phyloP scores from a whole-genome alignment of 1,140 invertebrate species.

The Drosophila lowei region DNA sequence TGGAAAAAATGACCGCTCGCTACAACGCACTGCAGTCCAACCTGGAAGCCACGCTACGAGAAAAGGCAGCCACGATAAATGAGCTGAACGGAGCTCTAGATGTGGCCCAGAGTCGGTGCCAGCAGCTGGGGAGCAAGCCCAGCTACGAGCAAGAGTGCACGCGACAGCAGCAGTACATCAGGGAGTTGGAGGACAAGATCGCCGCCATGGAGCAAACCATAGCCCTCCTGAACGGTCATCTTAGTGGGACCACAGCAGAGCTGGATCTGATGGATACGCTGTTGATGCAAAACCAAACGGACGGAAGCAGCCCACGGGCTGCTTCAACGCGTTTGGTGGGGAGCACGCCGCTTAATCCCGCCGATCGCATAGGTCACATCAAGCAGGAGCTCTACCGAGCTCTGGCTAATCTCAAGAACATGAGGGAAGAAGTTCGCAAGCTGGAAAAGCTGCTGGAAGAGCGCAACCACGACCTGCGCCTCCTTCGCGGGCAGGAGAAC shows the following conservation, averaged over 20 bases:
- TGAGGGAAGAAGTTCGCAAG: constrained; percentile 72
- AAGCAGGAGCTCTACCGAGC: constrained; percentile 74
- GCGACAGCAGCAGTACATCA: constrained; percentile 60
- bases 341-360: constrained; percentile 69
- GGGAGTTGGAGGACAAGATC: constrained; percentile 62
- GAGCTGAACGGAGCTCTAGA: constrained; percentile 84
- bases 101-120: constrained; percentile 82
- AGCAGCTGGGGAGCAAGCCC: constrained; percentile 45
- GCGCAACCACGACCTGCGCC: constrained; percentile 59
- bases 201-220: constrained; percentile 69
- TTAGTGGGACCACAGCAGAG: constrained; percentile 68
- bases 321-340: constrained; percentile 44
- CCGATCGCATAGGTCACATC: constrained; percentile 65
- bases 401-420: constrained; percentile 65
- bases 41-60: constrained; percentile 84
- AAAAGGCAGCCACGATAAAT: constrained; percentile 85
- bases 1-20: constrained; percentile 84
- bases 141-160: constrained; percentile 54
- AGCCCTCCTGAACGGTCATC: constrained; percentile 49
- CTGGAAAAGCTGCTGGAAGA: constrained; percentile 66
- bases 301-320: constrained; percentile 60
- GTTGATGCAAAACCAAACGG: constrained; percentile 66
- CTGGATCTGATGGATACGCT: constrained; percentile 78
- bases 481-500: constrained; percentile 69
- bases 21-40: constrained; percentile 84